Conservation (phyloP, 1,140 invertebrate genomes). For the Orchestia grillus region DNA sequence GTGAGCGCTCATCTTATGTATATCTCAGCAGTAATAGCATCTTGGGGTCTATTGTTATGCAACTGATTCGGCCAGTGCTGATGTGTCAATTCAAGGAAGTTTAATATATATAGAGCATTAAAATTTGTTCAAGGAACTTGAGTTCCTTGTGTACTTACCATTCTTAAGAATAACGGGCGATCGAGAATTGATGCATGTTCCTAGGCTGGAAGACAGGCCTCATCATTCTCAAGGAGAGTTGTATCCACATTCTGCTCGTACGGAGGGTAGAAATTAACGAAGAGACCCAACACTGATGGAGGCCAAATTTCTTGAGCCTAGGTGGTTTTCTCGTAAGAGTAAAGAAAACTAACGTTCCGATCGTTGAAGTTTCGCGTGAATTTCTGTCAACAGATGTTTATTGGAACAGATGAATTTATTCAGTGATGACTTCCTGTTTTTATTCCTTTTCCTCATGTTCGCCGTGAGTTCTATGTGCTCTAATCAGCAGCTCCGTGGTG, state of each 20-base stretch:
- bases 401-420: too few species aligned
- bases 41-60: background rate
- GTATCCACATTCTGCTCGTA: background rate
- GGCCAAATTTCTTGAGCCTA: background rate
- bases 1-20: background rate
- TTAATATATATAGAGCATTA: background rate
- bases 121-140: background rate
- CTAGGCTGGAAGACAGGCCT: background rate
- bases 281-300: background rate
- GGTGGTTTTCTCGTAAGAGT: background rate
- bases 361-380: background rate
- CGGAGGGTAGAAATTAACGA: background rate
- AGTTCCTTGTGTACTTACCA: background rate
- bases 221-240: background rate
- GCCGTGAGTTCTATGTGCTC: background rate
- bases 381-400: background rate
- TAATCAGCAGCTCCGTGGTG: background rate
- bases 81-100: background rate
- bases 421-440: background rate
- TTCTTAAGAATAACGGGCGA: background rate
- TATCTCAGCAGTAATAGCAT: background rate
- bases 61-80: background rate
- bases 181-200: background rate
- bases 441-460: background rate
- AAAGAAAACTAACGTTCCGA: background rate